Base-by-base conservation (phyloP, 1,140 invertebrate species). In the Aphaenogaster floridana region DNA sequence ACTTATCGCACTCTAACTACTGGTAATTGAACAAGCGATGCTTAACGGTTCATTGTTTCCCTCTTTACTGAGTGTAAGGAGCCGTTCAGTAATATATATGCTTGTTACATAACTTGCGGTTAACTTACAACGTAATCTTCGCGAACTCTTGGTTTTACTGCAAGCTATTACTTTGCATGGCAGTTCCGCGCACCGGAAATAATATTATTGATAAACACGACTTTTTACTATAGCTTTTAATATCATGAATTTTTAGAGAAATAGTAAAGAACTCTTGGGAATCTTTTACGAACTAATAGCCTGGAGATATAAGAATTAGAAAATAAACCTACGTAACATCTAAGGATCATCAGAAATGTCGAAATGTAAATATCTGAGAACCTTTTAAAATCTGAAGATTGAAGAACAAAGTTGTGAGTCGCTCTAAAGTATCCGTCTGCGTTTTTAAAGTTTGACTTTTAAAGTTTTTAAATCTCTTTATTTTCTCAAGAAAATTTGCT, bases 11-110 rank as follows among this genome's bases (percentile, higher is more conserved):
- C 17, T 84, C 17, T 36, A 84, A 76, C 28, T 74, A 39, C 7
- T 45, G 54, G 45, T 84, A 84, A 84, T 76, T 74, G 69, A 50
- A 84, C 28, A 61, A 84, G 28, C 21, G 28, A 45, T 45, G 8
- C 28, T 76, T 84, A 76, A 84, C 54, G n/a, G 28, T 34, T 84
- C 42, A 84, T 84, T 84, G 69, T 76, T 76, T 84, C 57, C 36
- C 57, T 63, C 45, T 84, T 69, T 61, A 48, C 39, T 45, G 28
- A 11, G 8, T 34, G 28, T 69, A 68, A 68, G n/a, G 15, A 57
- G 13, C 8, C n/a, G 45, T 74, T 74, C 28, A 72, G 39, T 74
- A 36, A 61, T 48, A 63, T 48, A 61, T 48, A 63, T 13, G 17
- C 28, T 21, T 15, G 45, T 76, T 84, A 50, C 52, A 17, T 61